Percentiles rank a stretch among this genome's conserved stretches.
Evolutionary conservation across 2,797 vertebrate species (phyloP).

Genomic region (Onychomys torridus): DNA sequence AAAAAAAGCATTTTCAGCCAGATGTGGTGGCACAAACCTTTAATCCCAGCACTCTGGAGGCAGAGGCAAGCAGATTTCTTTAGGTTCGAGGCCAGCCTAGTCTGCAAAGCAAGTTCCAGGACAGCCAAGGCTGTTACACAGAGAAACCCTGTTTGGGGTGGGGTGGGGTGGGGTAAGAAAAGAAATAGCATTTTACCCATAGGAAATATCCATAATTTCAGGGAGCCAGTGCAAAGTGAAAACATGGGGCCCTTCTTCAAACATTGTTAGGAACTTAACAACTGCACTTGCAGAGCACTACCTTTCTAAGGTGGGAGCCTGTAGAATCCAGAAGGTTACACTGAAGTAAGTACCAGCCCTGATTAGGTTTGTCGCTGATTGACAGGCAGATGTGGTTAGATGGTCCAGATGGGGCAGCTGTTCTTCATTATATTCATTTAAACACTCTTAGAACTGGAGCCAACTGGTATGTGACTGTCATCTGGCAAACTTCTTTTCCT

Average conservation of each 20-base stretch:
- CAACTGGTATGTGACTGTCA: background rate
- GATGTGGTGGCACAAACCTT: background rate
- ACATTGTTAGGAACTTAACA: conserved; percentile 7
- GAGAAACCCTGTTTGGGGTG: background rate
- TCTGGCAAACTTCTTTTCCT: background rate
- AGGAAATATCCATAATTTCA: background rate
- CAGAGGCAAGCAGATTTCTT: background rate
- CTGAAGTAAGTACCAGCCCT: background rate
- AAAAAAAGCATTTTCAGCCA: background rate
- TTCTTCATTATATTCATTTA: background rate
- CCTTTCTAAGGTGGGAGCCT: background rate
- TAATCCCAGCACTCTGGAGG: background rate
- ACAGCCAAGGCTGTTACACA: background rate
- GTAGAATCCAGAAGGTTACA: background rate
- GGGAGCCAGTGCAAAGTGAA: background rate
- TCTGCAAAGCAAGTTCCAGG: background rate
- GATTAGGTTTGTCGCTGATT: background rate
- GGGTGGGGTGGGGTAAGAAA: too few species aligned
- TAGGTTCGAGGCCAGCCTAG: background rate
- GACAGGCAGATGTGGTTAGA: background rate
- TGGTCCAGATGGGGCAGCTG: background rate
- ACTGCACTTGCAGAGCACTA: background rate
- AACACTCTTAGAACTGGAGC: background rate
- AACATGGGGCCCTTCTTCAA: background rate
- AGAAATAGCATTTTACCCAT: background rate